Evolutionary conservation across 2,888 invertebrate species (phyloP), one percentile per base, ranked within the genome.

Genomic region (Suillia variegata): DNA sequence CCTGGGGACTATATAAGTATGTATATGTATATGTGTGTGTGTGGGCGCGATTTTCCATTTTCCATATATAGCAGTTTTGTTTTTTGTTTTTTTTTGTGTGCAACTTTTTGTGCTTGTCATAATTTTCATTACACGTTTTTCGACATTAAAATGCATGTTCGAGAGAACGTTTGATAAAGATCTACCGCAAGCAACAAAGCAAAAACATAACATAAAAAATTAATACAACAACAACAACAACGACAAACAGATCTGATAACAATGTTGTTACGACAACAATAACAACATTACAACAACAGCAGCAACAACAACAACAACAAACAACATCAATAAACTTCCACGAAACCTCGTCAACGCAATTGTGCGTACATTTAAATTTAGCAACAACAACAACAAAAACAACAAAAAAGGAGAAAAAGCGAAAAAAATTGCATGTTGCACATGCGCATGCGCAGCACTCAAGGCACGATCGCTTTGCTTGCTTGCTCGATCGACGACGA

Each of bases 61-160:
- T n/a, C n/a, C n/a, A n/a, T 6, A 26, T 26, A 26, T 6, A 6
- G 5, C 26, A 26, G 6, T 5, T 26, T 26, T 26, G 26, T 5
- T 10, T 42, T 31, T 51, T 47, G 12, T 50, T 50, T 48, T 34
- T 13, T 48, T 18, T 26, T 48, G 24, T 12, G 26, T 45, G 6
- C n/a, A 65, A 70, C n/a, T n/a, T n/a, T n/a, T n/a, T n/a, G n/a
- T n/a, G n/a, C 71, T 71, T 75, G 74, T 74, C 72, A 74, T 72
- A 74, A 75, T 75, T 73, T 74, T 73, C 68, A 71, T 68, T 70
- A 74, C 74, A 75, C 72, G 68, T 65, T 70, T 61, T 63, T 54
- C 54, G 48, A 61, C 61, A 58, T 56, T 18, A 58, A 60, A 61
- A 55, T 34, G 53, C 69, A 68, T 64, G 71, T 65, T 42, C 52